Percentiles rank a stretch among this genome's conserved stretches.
These are phyloP conservation scores for Bergia puertoricense DNA, from an alignment of 92 coral and sea anemone genomes.

Conservation along the genomic window DNA sequence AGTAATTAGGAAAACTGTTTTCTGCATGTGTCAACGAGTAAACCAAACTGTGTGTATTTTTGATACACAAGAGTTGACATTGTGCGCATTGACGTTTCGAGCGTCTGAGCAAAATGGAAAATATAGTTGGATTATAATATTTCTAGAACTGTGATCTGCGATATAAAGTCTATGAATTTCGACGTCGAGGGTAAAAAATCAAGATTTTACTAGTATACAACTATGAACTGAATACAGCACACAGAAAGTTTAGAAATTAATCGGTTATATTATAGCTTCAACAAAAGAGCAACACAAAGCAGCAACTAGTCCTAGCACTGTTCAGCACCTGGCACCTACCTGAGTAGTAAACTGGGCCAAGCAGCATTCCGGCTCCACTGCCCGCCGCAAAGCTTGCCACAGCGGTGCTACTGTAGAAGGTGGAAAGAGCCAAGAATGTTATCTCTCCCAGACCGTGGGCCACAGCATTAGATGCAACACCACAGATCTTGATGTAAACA, in stretches of 20 bases:
- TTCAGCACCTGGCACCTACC: conserved; percentile 47
- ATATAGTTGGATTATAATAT: too few relatives aligned
- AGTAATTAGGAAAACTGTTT: too few relatives aligned
- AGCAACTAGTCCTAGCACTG: not conserved
- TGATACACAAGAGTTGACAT: too few relatives aligned
- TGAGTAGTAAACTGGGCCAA: conserved; percentile 78
- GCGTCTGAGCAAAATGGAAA: too few relatives aligned
- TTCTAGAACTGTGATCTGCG: too few relatives aligned
- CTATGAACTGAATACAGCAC: not conserved
- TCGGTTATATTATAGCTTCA: not conserved
- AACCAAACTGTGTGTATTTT: too few relatives aligned
- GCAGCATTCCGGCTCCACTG: conserved; percentile 78
- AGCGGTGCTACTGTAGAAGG: conserved; percentile 71
- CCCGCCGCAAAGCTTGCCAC: conserved; percentile 85
- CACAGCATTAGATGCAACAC: conserved; percentile 74
- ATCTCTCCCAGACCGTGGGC: conserved; percentile 86
- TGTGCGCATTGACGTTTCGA: too few relatives aligned
- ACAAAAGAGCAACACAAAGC: not conserved
- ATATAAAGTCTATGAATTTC: too few relatives aligned
- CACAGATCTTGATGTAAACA: conserved; percentile 72
- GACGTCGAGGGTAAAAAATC: not conserved
- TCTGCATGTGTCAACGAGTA: too few relatives aligned
- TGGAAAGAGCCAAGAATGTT: conserved; percentile 75
- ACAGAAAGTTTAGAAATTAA: not conserved
- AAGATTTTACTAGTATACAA: not conserved